Conservation (phyloP, 2,888 invertebrate species). For the Hoplodrina blanda region DNA sequence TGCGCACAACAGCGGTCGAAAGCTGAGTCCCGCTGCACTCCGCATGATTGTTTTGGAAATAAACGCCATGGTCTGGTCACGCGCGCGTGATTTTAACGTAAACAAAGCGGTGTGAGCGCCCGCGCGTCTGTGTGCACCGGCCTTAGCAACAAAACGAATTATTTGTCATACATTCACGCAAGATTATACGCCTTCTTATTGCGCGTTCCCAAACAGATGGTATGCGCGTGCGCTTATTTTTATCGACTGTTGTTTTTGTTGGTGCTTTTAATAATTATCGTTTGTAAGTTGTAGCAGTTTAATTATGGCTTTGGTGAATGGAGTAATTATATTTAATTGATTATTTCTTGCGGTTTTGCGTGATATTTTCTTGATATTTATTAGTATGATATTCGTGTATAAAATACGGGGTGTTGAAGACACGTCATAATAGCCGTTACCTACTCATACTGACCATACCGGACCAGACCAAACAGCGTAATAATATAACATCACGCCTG, state of each 20-base stretch:
- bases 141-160: conserved; percentile 75
- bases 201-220: conserved; percentile 42
- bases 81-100: conserved; percentile 87
- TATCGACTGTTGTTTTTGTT: conserved; percentile 20
- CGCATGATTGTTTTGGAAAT: conserved; percentile 82
- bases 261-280: conserved; percentile 12
- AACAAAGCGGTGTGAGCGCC: conserved; percentile 72
- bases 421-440: too few species aligned
- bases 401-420: too few species aligned
- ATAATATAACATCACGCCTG: too few species aligned
- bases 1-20: conserved; percentile 57
- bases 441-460: too few species aligned
- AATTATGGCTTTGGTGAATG: not conserved
- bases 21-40: conserved; percentile 66
- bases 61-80: conserved; percentile 78
- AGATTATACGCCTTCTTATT: conserved; percentile 48
- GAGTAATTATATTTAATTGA: conserved; percentile 2
- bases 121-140: conserved; percentile 67
- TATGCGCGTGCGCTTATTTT: conserved; percentile 29
- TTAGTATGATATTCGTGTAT: too few species aligned
- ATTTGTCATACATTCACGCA: conserved; percentile 71
- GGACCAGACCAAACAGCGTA: too few species aligned
- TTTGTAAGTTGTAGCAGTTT: conserved; percentile 19
- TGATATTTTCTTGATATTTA: not conserved
- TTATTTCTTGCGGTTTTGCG: not conserved